Conservation (phyloP, 2,113 vertebrate genomes). For the Toxostoma redivivum region DNA sequence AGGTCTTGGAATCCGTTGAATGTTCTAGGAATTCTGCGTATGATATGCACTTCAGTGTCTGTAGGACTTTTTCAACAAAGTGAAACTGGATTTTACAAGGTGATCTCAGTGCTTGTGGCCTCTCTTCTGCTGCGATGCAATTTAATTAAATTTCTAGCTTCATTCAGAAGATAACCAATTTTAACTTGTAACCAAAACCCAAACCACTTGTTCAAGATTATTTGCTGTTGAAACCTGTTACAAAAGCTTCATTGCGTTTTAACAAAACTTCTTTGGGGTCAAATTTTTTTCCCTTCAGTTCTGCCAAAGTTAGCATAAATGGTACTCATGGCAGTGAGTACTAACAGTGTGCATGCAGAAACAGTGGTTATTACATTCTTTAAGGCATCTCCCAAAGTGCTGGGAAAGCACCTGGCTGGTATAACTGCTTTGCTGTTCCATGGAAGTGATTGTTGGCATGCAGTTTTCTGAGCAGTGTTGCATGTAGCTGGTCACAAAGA, state of each 20-base stretch:
- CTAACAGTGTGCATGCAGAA: neutral
- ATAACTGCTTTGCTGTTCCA: neutral
- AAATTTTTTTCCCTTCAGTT: neutral
- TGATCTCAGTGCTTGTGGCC: neutral
- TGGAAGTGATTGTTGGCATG: neutral
- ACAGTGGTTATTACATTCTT: neutral
- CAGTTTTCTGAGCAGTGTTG: neutral
- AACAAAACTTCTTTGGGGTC: neutral
- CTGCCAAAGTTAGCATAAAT: neutral
- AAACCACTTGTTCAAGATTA: neutral
- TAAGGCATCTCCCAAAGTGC: neutral
- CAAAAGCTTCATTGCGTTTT: neutral
- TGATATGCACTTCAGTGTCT: neutral
- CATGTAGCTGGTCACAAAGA: neutral
- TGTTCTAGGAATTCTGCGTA: neutral
- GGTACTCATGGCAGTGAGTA: neutral
- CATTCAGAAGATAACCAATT: neutral
- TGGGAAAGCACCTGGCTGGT: neutral
- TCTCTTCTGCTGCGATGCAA: neutral
- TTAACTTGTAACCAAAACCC: neutral
- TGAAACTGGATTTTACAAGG: neutral
- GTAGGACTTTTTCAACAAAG: neutral
- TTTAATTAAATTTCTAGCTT: neutral
- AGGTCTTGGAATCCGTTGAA: neutral
- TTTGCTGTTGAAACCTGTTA: neutral